A percentile compares a stretch with the other conserved stretches of the same genome.
These are phyloP conservation scores for Oligia latruncula DNA, from an alignment of 2,888 invertebrate species.

Conservation along the genomic window DNA sequence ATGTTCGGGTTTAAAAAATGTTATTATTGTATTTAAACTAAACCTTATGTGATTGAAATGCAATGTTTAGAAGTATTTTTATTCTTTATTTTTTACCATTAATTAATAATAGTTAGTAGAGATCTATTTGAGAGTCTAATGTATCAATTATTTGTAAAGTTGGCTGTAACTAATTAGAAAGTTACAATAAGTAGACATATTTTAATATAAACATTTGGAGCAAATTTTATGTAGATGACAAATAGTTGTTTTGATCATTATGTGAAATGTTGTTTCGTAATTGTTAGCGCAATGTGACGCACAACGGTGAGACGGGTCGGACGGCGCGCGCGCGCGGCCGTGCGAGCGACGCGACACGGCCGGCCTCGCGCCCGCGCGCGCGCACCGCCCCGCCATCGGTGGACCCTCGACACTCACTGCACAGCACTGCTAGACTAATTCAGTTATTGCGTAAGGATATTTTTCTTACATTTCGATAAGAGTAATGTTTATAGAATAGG, in stretches of 20 bases:
- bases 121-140: conserved; percentile 91
- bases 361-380: conserved; percentile 27
- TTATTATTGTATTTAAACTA: conserved; percentile 90
- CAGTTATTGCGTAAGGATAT: conserved; percentile 89
- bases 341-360: conserved; percentile 21
- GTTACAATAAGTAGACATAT: conserved; percentile 90
- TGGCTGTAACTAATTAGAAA: conserved; percentile 90
- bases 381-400: conserved; percentile 68
- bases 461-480: conserved; percentile 89
- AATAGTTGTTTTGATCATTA: conserved; percentile 89
- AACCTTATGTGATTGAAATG: conserved; percentile 91
- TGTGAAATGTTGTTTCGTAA: conserved; percentile 88
- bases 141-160: conserved; percentile 91
- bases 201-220: conserved; percentile 90
- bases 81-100: conserved; percentile 90
- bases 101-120: conserved; percentile 90
- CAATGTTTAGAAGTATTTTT: conserved; percentile 91
- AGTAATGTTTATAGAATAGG: conserved; percentile 88
- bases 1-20: conserved; percentile 90
- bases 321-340: conserved; percentile 55
- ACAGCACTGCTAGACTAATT: conserved; percentile 89
- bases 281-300: conserved; percentile 88
- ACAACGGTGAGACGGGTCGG: conserved; percentile 82
- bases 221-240: conserved; percentile 90
- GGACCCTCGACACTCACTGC: conserved; percentile 85